Evolutionary conservation across 1,140 invertebrate genomes (phyloP).

Genomic region (Danaus plexippus): DNA sequence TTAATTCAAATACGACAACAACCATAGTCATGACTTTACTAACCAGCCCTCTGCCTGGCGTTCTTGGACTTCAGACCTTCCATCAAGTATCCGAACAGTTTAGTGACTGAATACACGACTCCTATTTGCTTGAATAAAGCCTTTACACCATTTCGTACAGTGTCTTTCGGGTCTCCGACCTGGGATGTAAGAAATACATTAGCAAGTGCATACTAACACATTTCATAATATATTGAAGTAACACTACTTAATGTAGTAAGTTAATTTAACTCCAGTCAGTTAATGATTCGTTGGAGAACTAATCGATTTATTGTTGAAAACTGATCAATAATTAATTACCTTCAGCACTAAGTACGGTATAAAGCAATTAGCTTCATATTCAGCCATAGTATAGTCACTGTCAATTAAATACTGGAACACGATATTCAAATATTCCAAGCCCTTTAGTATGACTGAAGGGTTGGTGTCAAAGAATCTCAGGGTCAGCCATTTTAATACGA

Average conservation of each 20-base stretch:
- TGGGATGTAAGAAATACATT: conserved; percentile 48
- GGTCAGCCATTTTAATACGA: conserved; percentile 97
- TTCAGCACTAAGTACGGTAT: conserved; percentile 95
- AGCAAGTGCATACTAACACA: not conserved
- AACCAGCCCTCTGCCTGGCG: conserved; percentile 91
- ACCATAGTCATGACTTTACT: conserved; percentile 17
- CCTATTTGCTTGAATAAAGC: conserved; percentile 89
- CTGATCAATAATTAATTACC: conserved; percentile 23
- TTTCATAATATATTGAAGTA: no score
- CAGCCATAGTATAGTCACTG: conserved; percentile 87
- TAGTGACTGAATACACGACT: conserved; percentile 89
- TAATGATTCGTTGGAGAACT: no score
- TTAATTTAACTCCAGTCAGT: no score
- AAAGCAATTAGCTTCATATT: conserved; percentile 93
- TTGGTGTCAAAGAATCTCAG: conserved; percentile 98
- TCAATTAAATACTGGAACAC: conserved; percentile 88
- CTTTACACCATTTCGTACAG: conserved; percentile 90
- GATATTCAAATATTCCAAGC: conserved; percentile 89
- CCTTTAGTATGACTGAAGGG: conserved; percentile 95
- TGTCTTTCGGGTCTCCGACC: conserved; percentile 97
- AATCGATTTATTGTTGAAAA: no score
- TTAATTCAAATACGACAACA: no score
- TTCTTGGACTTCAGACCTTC: conserved; percentile 98
- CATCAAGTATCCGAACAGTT: conserved; percentile 92
- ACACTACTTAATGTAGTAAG: no score